These are phyloP conservation scores for Sterna hirundo DNA, from an alignment of 2,113 vertebrate genomes.

Conservation along the genomic window DNA sequence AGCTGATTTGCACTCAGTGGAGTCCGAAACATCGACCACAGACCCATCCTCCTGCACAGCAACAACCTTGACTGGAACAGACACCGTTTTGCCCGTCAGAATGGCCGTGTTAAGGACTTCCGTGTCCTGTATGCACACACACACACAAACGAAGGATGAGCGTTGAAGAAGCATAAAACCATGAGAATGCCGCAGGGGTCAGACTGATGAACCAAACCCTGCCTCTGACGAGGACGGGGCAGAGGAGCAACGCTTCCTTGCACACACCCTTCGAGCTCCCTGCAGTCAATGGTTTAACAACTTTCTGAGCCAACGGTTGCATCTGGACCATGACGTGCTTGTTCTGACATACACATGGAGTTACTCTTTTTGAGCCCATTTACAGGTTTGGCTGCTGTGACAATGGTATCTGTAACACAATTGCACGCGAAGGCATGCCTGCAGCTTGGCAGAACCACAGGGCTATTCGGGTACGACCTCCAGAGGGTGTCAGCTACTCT, in stretches of 20 bases:
- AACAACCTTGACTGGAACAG: constrained; percentile 74
- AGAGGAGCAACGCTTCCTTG: neutral
- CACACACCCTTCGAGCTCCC: accelerated
- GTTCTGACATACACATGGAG: neutral
- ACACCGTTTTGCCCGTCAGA: constrained; percentile 71
- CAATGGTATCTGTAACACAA: accelerated
- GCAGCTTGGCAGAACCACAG: neutral
- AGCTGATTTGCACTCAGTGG: constrained; percentile 72
- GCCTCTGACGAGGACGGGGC: accelerated
- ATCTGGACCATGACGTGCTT: neutral
- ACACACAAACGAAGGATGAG: accelerated
- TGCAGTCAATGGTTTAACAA: accelerated
- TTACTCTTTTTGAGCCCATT: neutral
- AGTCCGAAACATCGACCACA: constrained; percentile 64
- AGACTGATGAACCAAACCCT: neutral
- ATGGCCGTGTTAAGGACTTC: constrained; percentile 79
- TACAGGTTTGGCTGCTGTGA: neutral
- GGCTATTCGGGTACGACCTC: accelerated
- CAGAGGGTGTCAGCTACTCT: neutral
- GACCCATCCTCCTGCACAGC: constrained; percentile 75
- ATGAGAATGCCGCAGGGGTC: accelerated
- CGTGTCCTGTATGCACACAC: constrained; percentile 61
- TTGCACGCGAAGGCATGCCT: accelerated
- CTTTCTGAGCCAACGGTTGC: neutral
- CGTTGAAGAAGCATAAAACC: neutral